Evolutionary conservation across 2,113 vertebrate genomes (phyloP).

Genomic region (Physeter macrocephalus): DNA sequence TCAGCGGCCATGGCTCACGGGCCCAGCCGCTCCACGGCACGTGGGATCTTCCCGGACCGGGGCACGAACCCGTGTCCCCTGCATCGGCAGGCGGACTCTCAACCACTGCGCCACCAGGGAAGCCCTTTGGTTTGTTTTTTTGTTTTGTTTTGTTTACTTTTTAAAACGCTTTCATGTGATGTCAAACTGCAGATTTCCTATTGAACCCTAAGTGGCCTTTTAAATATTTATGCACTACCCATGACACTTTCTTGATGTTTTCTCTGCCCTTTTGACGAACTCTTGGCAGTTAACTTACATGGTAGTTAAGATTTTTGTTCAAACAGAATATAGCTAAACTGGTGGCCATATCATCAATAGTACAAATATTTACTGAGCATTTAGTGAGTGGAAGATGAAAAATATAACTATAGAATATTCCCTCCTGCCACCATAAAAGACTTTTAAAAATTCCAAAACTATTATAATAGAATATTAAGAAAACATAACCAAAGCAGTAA

Average conservation of each 20-base stretch:
- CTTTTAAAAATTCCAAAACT: neutral
- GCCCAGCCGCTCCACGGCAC: too few species aligned
- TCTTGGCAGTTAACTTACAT: neutral
- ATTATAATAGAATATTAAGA: neutral
- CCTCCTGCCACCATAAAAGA: neutral
- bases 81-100: too few species aligned
- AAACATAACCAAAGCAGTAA: neutral
- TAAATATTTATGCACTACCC: neutral
- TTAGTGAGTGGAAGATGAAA: neutral
- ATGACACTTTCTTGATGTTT: neutral
- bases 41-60: too few species aligned
- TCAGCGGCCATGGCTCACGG: too few species aligned
- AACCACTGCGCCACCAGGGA: too few species aligned
- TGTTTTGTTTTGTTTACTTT: neutral
- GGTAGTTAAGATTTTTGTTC: neutral
- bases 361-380: neutral
- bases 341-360: neutral
- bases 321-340: neutral
- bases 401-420: neutral
- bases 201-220: neutral
- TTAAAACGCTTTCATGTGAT: neutral
- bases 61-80: too few species aligned
- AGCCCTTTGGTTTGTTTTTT: neutral
- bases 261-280: neutral
- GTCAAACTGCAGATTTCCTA: slow-evolving; percentile 1